Evolutionary conservation across 2,888 invertebrate genomes (phyloP), one percentile per base, ranked within the genome.

Genomic region (Clitarchus hookeri): DNA sequence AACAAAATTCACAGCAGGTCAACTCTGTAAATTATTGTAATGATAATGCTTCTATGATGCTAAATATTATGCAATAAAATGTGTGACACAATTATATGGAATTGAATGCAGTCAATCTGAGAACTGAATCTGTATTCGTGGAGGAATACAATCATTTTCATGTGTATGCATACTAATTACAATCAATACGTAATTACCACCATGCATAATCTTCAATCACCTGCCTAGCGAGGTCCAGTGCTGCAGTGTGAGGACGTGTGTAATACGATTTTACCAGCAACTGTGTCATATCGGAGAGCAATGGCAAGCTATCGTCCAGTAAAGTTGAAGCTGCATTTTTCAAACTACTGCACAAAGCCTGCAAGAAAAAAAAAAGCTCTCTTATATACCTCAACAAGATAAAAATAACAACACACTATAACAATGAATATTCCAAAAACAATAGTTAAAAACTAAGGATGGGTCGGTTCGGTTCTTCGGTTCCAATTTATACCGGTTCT

Each of bases 281-380:
- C 89, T 94, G 93, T 8, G 95, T 93, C 44, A 97, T 93, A 89
- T 95, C 95, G 78, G 94, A 93, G 80, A 96, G 91, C 88, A 96
- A 91, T 0, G 95, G 94, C 87, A 94, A 92, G 89, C 95, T 94
- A 87, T 96, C 95, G 87, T 95, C 94, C 91, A 95, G 92, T 86
- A 97, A 91, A 82, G 96, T 95, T 0, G 94, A 93, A 23, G 97
- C 93, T 4, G 95, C 94, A 90, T 95, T 94, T 91, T 96, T 97
- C 87, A 97, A 91, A 85, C 96, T 92, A 87, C 93, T 93, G 91
- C 96, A 96, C 88, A 97, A 92, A 19, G 95, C 94, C 96, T 97
- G 92, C 85, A 91, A 91, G 85, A 85, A 87, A 87, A 85, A 86
- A 16, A 53, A 53, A 53, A 4, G 19, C 8, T 53, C 53, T 4